Percentiles rank a stretch among this genome's conserved stretches.
These are phyloP conservation scores for Parnassius mnemosyne DNA, from an alignment of 2,888 invertebrate species.

Conservation along the genomic window DNA sequence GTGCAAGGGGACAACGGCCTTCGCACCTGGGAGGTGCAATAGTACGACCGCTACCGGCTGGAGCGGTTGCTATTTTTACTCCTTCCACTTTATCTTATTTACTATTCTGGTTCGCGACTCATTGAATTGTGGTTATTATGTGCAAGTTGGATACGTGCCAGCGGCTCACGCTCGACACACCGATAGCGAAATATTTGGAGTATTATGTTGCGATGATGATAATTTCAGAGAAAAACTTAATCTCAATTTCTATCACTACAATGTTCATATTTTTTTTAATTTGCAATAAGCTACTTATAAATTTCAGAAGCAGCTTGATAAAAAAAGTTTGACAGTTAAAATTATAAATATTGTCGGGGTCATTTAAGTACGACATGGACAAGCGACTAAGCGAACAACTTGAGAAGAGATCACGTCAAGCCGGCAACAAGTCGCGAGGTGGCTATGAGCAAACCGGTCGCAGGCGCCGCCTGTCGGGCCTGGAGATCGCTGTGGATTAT, in stretches of 20 bases:
- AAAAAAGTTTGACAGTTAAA: conserved; percentile 12
- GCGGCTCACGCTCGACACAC: conserved; percentile 67
- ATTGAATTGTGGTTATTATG: conserved; percentile 81
- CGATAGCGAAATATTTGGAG: conserved; percentile 73
- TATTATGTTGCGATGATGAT: conserved; percentile 57
- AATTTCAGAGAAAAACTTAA: neutral
- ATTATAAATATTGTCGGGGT: conserved; percentile 37
- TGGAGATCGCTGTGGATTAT: conserved; percentile 60
- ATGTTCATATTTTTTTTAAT: no score
- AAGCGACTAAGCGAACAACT: conserved; percentile 61
- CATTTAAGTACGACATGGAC: conserved; percentile 71
- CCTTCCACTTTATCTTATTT: conserved; percentile 78
- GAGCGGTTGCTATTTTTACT: conserved; percentile 76
- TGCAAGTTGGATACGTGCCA: conserved; percentile 78
- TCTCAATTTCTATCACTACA: no score
- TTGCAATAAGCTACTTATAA: no score
- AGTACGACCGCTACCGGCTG: conserved; percentile 69
- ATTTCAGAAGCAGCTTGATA: neutral
- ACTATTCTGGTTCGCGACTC: conserved; percentile 80
- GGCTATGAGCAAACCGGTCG: conserved; percentile 75
- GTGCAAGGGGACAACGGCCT: conserved; percentile 60
- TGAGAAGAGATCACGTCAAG: conserved; percentile 77
- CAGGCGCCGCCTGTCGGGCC: conserved; percentile 67
- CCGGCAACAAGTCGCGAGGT: conserved; percentile 65
- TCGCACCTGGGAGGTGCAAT: conserved; percentile 76